phyloP scores from a whole-genome alignment of 1,140 invertebrate species.

The Drosophila jambulina region DNA sequence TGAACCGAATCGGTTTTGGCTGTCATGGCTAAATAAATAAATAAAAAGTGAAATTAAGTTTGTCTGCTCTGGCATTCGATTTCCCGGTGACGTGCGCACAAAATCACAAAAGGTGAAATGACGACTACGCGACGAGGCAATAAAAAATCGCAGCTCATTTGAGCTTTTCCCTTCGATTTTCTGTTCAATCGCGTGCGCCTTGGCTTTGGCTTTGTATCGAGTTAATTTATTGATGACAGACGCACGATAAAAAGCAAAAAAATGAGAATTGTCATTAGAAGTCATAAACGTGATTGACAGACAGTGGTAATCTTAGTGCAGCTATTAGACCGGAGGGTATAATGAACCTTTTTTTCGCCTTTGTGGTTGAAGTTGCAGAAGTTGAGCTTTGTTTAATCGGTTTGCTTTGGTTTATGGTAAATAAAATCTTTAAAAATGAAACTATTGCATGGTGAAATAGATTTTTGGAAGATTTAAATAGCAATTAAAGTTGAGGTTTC shows the following conservation, averaged over 20 bases:
- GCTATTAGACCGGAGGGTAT: conserved; percentile 60
- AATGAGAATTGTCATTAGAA: conserved; percentile 81
- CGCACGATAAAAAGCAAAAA: conserved; percentile 77
- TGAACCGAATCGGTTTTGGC: conserved; percentile 62
- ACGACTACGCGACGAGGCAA: conserved; percentile 51
- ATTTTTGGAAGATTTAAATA: neutral
- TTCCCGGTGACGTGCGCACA: conserved; percentile 64
- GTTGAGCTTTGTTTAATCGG: conserved; percentile 33
- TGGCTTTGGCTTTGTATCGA: conserved; percentile 74
- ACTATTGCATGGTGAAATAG: neutral
- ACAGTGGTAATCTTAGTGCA: conserved; percentile 32
- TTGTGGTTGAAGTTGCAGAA: conserved; percentile 14
- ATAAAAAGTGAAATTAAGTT: conserved; percentile 79
- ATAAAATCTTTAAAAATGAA: neutral
- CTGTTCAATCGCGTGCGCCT: conserved; percentile 69
- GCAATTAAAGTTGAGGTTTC: neutral
- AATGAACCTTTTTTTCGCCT: conserved; percentile 51
- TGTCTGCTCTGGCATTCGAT: conserved; percentile 61
- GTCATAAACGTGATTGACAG: conserved; percentile 80
- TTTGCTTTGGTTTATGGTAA: neutral
- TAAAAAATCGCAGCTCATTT: conserved; percentile 82
- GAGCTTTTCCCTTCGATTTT: conserved; percentile 70
- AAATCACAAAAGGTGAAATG: conserved; percentile 79
- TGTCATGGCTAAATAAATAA: conserved; percentile 75
- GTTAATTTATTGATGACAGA: conserved; percentile 84